A percentile compares a stretch with the other conserved stretches of the same genome.
Conservation (phyloP, 2,113 vertebrate species). For the Phylloscopus whistleri region DNA sequence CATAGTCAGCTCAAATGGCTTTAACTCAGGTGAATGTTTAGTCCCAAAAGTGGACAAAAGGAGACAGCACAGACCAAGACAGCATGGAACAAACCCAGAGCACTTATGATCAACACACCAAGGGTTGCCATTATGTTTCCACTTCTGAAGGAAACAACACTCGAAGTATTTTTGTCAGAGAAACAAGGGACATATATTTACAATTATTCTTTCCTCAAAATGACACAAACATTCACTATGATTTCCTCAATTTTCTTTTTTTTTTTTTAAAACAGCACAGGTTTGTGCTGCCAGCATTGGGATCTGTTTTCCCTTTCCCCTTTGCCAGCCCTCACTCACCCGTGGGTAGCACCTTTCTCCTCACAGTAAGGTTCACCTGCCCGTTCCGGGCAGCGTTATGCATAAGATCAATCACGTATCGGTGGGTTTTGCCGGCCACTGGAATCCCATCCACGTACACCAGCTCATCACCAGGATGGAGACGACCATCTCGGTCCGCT, state of each 20-base stretch:
- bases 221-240: background rate
- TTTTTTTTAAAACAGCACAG: background rate
- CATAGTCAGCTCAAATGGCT: background rate
- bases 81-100: constrained; percentile 20
- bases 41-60: background rate
- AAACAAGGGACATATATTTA: background rate
- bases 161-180: background rate
- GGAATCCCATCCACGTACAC: constrained; percentile 93
- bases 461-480: constrained; percentile 94
- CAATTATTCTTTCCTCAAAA: background rate
- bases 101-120: constrained; percentile 10
- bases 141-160: background rate
- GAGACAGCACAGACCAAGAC: constrained; percentile 13
- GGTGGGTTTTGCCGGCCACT: constrained; percentile 93
- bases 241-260: background rate
- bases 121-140: background rate
- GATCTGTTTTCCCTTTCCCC: background rate
- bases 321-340: constrained; percentile 71
- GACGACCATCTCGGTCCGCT: constrained; percentile 91
- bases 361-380: constrained; percentile 93
- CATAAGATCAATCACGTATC: constrained; percentile 98
- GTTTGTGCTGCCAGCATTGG: background rate
- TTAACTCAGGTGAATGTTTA: background rate
- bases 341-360: constrained; percentile 83
- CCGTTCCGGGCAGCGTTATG: constrained; percentile 92